Percentiles rank a stretch among this genome's conserved stretches.
phyloP scores from a whole-genome alignment of 2,797 vertebrate genomes.

The Knipowitschia caucasica region DNA sequence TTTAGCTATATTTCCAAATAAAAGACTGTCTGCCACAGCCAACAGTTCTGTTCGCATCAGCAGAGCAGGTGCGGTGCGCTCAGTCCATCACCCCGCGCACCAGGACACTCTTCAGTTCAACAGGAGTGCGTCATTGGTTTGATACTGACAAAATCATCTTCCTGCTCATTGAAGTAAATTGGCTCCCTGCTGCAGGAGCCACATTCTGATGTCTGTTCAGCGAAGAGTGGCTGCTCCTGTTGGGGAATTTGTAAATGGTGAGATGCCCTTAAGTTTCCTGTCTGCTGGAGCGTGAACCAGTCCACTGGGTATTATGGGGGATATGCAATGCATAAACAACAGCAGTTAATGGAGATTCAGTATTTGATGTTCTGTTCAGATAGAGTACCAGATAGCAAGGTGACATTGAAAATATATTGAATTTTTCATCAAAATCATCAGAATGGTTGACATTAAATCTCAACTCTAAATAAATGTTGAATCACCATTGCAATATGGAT shows the following conservation, averaged over 20 bases:
- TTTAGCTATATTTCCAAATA: no score
- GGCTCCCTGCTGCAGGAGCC: conserved; percentile 19
- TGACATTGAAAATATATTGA: no score
- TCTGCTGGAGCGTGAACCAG: conserved; percentile 34
- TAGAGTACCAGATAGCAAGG: no score
- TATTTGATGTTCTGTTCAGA: not conserved
- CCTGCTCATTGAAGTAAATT: conserved; percentile 28
- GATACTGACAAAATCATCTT: conserved; percentile 42
- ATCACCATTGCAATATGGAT: no score
- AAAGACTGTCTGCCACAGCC: conserved; percentile 4
- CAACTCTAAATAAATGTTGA: no score
- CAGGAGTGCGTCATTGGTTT: conserved; percentile 36
- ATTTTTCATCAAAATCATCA: no score
- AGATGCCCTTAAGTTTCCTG: conserved; percentile 33
- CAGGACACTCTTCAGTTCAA: conserved; percentile 31
- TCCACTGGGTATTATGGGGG: conserved; percentile 35
- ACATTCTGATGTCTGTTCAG: conserved; percentile 18
- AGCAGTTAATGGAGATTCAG: conserved; percentile 11
- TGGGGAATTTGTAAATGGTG: conserved; percentile 30
- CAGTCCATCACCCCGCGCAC: conserved; percentile 38
- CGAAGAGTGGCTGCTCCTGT: conserved; percentile 19
- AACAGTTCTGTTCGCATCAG: conserved; percentile 33
- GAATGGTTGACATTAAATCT: no score
- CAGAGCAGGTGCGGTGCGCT: conserved; percentile 19
- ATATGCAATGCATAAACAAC: conserved; percentile 21